phyloP scores from a whole-genome alignment of 2,797 vertebrate species.

The Crocidura indochinensis region DNA sequence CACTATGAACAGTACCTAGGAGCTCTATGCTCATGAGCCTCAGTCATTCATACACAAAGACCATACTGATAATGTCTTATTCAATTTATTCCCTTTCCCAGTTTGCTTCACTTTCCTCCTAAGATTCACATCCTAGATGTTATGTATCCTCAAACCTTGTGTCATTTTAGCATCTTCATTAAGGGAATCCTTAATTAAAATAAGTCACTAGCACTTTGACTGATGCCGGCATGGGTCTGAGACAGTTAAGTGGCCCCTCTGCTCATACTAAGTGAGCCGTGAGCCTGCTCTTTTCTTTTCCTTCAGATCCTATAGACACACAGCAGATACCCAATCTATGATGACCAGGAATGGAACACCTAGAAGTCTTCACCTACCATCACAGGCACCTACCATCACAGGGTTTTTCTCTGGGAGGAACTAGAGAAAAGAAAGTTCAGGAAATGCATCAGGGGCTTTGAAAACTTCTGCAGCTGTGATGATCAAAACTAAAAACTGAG shows the following conservation, averaged over 20 bases:
- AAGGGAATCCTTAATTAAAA: too few species aligned
- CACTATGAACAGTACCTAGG: fast-evolving
- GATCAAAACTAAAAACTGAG: background rate
- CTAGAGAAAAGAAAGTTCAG: too few species aligned
- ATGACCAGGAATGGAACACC: background rate
- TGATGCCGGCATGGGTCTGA: too few species aligned
- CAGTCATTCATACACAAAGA: background rate
- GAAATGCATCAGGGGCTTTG: too few species aligned
- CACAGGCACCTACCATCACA: too few species aligned
- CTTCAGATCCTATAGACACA: too few species aligned
- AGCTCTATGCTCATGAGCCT: fast-evolving
- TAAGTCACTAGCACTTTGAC: too few species aligned
- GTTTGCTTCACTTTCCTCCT: fast-evolving
- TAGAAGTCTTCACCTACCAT: too few species aligned
- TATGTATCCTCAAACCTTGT: background rate
- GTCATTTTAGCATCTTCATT: background rate
- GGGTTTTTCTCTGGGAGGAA: too few species aligned
- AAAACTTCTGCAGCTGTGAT: background rate
- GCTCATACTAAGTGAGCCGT: too few species aligned
- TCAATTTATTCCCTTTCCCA: background rate
- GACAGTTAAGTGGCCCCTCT: background rate
- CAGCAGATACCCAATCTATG: background rate
- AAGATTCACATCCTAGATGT: background rate
- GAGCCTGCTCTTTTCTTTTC: background rate
- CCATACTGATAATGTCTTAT: background rate